These are phyloP conservation scores for Theristicus caerulescens DNA, from an alignment of 2,113 vertebrate genomes.

Conservation along the genomic window DNA sequence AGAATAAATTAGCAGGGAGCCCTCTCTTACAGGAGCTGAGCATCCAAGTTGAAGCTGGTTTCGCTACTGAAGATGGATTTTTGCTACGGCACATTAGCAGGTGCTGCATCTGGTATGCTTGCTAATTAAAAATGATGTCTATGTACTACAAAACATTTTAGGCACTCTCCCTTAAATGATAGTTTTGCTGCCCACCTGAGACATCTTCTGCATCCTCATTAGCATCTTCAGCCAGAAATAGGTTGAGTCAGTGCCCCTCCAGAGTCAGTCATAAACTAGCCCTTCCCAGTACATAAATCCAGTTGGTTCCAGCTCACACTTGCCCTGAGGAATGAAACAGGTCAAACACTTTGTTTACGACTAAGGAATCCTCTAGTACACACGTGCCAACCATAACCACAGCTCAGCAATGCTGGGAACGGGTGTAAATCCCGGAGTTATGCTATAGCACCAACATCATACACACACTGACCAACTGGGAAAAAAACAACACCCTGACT, in stretches of 20 bases:
- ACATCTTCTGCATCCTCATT: slow-evolving; percentile 50
- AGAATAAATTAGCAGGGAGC: not conserved
- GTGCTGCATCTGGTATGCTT: not conserved
- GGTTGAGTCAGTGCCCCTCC: slow-evolving; percentile 12
- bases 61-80: not conserved
- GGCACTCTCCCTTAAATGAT: not conserved
- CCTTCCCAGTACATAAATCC: slow-evolving; percentile 64
- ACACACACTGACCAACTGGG: not conserved
- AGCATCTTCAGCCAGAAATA: slow-evolving; percentile 59
- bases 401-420: not conserved
- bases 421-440: slow-evolving; percentile 28
- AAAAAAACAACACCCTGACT: not conserved
- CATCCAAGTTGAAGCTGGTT: not conserved
- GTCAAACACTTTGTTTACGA: slow-evolving; percentile 65
- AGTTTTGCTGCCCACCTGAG: slow-evolving; percentile 32
- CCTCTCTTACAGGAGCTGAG: not conserved
- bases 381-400: not conserved
- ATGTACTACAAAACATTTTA: slow-evolving; percentile 25
- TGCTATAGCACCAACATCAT: not conserved
- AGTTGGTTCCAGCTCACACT: not conserved
- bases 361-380: slow-evolving; percentile 15
- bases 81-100: not conserved
- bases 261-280: slow-evolving; percentile 54
- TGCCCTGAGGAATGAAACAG: slow-evolving; percentile 40
- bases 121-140: slow-evolving; percentile 63